Percentiles rank a stretch among this genome's conserved stretches.
These are phyloP conservation scores for Enteromius trimaculatus DNA, from an alignment of 2,797 vertebrate genomes.

Conservation along the genomic window DNA sequence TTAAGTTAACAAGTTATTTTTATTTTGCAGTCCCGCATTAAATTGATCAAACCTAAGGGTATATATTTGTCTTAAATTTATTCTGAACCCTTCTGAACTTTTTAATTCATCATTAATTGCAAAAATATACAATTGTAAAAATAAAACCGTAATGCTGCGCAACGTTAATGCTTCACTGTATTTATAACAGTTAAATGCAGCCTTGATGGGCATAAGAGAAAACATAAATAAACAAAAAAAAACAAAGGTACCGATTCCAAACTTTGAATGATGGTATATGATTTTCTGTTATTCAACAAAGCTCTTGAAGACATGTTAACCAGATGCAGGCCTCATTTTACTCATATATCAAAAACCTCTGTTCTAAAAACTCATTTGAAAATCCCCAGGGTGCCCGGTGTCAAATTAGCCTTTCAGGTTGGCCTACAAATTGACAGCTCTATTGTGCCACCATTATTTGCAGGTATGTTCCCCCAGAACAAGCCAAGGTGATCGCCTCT, in stretches of 20 bases:
- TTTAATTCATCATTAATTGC: background rate
- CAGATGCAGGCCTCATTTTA: background rate
- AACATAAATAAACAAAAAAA: background rate
- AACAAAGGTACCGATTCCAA: background rate
- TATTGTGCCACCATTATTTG: background rate
- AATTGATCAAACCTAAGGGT: background rate
- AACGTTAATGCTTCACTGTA: background rate
- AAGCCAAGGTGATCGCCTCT: constrained; percentile 89
- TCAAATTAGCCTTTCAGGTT: background rate
- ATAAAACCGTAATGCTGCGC: background rate
- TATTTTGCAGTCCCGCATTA: background rate
- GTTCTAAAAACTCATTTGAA: constrained; percentile 3
- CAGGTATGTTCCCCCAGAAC: constrained; percentile 98
- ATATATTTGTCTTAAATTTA: background rate
- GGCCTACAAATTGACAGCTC: background rate
- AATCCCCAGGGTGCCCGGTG: background rate
- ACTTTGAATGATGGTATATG: background rate
- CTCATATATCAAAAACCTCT: background rate
- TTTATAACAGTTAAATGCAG: background rate
- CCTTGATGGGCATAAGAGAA: background rate
- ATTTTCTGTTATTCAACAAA: background rate
- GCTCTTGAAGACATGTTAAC: background rate
- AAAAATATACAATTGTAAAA: background rate
- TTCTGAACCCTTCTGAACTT: background rate
- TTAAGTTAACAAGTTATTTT: background rate